Percentiles rank a stretch among this genome's conserved stretches.
These are phyloP conservation scores for Sminthurinus aureus DNA, from an alignment of 2,888 invertebrate genomes.

Conservation along the genomic window DNA sequence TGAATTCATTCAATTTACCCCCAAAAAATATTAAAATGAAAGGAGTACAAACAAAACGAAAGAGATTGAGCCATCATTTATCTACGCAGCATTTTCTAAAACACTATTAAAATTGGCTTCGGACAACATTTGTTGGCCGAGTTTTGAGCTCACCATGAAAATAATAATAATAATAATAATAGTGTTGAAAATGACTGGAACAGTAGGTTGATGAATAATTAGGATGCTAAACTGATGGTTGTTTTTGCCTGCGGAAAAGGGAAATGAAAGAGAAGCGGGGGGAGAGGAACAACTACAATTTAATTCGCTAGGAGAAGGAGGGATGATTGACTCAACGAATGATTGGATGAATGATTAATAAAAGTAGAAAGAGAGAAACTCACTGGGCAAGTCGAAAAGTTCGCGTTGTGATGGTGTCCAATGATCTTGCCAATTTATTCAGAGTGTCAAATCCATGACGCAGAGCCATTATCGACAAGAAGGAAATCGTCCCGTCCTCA, in stretches of 20 bases:
- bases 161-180: no score
- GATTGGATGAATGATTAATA: background rate
- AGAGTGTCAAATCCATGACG: constrained; percentile 80
- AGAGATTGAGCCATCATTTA: no score
- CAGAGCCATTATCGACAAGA: constrained; percentile 81
- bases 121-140: no score
- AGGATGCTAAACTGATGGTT: no score
- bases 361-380: constrained; percentile 20
- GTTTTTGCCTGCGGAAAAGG: background rate
- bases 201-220: no score
- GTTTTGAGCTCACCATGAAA: no score
- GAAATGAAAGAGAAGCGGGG: background rate
- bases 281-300: background rate
- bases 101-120: no score
- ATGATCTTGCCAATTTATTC: constrained; percentile 60
- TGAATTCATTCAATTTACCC: no score
- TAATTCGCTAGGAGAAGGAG: background rate
- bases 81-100: no score
- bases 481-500: constrained; percentile 94
- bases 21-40: no score
- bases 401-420: constrained; percentile 68
- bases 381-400: constrained; percentile 75
- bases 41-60: no score
- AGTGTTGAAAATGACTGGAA: no score
- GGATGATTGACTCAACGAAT: background rate